A percentile compares a stretch with the other conserved stretches of the same genome.
These are phyloP conservation scores for Chymomyza caudatula DNA, from an alignment of 2,888 invertebrate species.

Conservation along the genomic window DNA sequence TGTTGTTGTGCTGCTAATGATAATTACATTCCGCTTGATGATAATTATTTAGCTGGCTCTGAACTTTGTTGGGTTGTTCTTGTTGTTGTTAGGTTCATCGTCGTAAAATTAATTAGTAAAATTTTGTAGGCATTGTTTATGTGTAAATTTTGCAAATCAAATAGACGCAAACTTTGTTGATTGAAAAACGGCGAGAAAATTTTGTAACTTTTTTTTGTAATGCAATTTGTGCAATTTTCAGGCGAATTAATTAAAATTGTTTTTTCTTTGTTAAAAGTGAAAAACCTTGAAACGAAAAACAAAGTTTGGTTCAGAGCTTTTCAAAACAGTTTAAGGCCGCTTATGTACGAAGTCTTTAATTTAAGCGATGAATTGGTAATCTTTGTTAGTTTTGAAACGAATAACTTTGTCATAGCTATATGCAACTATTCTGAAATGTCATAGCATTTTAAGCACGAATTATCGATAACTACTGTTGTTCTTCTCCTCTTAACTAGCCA, in stretches of 20 bases:
- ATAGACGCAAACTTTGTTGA: background rate
- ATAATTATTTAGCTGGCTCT: background rate
- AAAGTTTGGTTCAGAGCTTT: too few relatives aligned
- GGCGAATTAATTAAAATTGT: background rate
- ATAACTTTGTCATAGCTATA: too few relatives aligned
- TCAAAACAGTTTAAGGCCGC: too few relatives aligned
- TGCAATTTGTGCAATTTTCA: background rate
- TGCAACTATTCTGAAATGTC: too few relatives aligned
- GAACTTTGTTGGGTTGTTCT: background rate
- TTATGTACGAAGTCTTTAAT: too few relatives aligned
- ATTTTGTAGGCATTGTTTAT: background rate
- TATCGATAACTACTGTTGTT: too few relatives aligned
- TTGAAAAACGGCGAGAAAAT: background rate
- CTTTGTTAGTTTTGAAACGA: too few relatives aligned
- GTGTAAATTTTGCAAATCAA: background rate
- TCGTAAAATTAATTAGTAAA: slow-evolving; percentile 1
- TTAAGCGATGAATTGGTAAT: too few relatives aligned
- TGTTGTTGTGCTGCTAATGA: background rate
- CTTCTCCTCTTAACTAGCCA: too few relatives aligned
- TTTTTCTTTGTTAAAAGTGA: background rate
- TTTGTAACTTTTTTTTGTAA: background rate
- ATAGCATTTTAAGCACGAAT: too few relatives aligned
- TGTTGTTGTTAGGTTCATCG: background rate
- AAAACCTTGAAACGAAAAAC: too few relatives aligned
- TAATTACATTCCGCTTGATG: background rate